Percentiles rank a stretch among this genome's conserved stretches.
These are phyloP conservation scores for Leptothorax acervorum DNA, from an alignment of 2,888 invertebrate species.

Conservation along the genomic window DNA sequence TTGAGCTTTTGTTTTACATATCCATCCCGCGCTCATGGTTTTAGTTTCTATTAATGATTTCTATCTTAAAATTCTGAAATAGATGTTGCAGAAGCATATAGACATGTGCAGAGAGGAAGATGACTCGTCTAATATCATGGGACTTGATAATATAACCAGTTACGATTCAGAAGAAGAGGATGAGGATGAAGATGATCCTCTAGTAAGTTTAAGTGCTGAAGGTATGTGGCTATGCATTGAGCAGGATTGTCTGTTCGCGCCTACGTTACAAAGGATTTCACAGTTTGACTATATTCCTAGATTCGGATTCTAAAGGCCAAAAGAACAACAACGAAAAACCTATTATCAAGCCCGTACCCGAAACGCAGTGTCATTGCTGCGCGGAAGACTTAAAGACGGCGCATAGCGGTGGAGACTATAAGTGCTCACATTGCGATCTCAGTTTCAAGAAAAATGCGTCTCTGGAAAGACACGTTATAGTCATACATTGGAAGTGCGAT, in stretches of 20 bases:
- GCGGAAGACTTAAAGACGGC: conserved; percentile 87
- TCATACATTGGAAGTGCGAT: conserved; percentile 90
- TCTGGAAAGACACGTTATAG: conserved; percentile 89
- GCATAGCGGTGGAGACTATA: conserved; percentile 87
- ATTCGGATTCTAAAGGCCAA: conserved; percentile 60
- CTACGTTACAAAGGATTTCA: not conserved
- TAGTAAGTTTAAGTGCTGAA: not conserved
- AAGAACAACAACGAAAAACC: conserved; percentile 76
- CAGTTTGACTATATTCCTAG: conserved; percentile 47
- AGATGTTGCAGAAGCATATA: conserved; percentile 83
- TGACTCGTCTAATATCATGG: conserved; percentile 79
- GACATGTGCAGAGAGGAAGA: conserved; percentile 83
- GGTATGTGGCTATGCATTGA: conserved; percentile 37
- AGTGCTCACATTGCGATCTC: conserved; percentile 89
- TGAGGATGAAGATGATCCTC: conserved; percentile 65
- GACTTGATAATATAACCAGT: conserved; percentile 77
- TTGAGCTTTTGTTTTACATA: not conserved
- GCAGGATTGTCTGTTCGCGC: not conserved
- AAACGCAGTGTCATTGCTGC: conserved; percentile 87
- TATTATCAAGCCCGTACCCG: conserved; percentile 80
- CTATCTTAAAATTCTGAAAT: conserved; percentile 26
- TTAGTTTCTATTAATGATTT: not conserved
- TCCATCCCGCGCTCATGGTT: not conserved
- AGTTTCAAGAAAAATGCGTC: conserved; percentile 90
- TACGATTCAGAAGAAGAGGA: conserved; percentile 82